Conservation (phyloP, 1,140 invertebrate genomes). For the Triops longicaudatus region DNA sequence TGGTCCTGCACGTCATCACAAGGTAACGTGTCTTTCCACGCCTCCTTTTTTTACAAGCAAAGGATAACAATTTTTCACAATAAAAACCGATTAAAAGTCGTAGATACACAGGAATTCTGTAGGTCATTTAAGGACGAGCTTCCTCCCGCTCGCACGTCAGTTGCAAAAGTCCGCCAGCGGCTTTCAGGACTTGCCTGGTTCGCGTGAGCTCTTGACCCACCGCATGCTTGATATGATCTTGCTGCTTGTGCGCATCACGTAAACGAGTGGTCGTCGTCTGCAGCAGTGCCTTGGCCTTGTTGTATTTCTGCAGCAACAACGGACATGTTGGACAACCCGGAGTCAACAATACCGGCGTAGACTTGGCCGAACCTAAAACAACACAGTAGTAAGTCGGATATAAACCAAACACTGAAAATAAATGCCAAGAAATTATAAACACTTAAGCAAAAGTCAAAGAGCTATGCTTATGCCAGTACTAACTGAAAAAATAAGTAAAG, state of each 20-base stretch:
- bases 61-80: too few relatives aligned
- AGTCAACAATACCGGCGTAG: not conserved
- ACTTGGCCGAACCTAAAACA: not conserved
- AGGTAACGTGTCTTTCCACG: constrained; percentile 16
- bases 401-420: not conserved
- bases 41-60: not conserved
- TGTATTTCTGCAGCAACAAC: not conserved
- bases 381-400: too few relatives aligned
- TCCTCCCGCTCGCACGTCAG: not conserved
- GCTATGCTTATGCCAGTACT: too few relatives aligned
- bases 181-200: not conserved
- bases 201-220: constrained; percentile 4
- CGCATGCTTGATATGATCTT: not conserved
- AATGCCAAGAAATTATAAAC: not conserved
- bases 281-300: not conserved
- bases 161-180: constrained; percentile 4
- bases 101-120: not conserved
- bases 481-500: not conserved
- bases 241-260: not conserved
- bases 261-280: not conserved
- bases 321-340: not conserved
- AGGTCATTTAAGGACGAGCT: not conserved
- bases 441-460: too few relatives aligned
- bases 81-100: not conserved
- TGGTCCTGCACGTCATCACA: constrained; percentile 15